Conservation (phyloP, 1,140 invertebrate species). For the Drosophila baimaii region DNA sequence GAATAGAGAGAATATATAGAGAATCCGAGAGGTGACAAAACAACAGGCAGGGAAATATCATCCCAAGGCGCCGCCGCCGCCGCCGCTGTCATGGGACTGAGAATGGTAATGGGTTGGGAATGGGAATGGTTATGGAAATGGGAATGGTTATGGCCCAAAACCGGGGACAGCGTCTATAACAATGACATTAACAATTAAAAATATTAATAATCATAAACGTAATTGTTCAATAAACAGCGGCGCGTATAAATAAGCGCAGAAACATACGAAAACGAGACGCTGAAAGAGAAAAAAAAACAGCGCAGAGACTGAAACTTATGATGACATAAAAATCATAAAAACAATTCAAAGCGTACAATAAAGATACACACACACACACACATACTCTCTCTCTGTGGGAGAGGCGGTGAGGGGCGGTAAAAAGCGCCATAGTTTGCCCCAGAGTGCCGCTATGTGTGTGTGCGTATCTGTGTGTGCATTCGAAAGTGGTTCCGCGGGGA, state of each 20-base stretch:
- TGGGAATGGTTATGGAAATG: constrained; percentile 35
- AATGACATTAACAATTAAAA: constrained; percentile 81
- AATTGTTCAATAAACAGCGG: constrained; percentile 79
- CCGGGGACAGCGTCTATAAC: constrained; percentile 66
- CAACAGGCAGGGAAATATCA: constrained; percentile 18
- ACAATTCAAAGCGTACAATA: constrained; percentile 81
- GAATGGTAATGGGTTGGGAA: constrained; percentile 39
- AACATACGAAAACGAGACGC: constrained; percentile 69
- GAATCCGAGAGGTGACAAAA: constrained; percentile 19
- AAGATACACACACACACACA: constrained; percentile 63
- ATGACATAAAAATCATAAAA: constrained; percentile 83
- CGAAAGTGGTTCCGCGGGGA: constrained; percentile 68
- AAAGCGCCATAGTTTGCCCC: constrained; percentile 63
- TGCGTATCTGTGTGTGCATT: constrained; percentile 53
- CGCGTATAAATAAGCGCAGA: constrained; percentile 73
- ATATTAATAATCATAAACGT: constrained; percentile 81
- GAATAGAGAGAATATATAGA: constrained; percentile 14
- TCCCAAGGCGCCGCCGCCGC: constrained; percentile 45
- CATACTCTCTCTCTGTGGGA: too few species aligned
- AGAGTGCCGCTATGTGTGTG: constrained; percentile 15
- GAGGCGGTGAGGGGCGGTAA: constrained; percentile 19
- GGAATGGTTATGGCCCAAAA: constrained; percentile 43
- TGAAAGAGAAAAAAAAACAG: constrained; percentile 55
- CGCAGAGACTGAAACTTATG: constrained; percentile 74
- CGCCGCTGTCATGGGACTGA: constrained; percentile 38